Conservation (phyloP, 2,888 invertebrate genomes). For the Amphimallon solstitiale region DNA sequence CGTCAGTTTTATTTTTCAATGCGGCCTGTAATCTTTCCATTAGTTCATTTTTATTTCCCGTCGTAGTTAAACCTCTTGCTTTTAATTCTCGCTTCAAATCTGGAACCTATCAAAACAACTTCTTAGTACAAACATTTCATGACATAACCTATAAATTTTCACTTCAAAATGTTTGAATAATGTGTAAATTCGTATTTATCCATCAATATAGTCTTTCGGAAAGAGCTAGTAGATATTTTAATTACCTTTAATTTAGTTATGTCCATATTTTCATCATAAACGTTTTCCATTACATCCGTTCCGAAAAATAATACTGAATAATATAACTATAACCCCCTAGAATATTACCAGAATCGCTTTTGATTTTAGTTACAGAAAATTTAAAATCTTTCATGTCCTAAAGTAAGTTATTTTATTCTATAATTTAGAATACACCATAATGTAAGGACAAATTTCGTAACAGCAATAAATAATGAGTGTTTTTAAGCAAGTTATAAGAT, state of each 20-base stretch:
- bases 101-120: conserved; percentile 73
- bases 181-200: background rate
- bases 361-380: too few relatives aligned
- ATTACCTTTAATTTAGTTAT: conserved; percentile 56
- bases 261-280: conserved; percentile 45
- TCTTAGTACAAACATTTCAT: conserved; percentile 18
- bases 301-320: too few relatives aligned
- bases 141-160: conserved; percentile 46
- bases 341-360: too few relatives aligned
- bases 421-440: too few relatives aligned
- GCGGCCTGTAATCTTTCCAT: conserved; percentile 78
- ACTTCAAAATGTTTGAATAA: background rate
- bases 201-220: conserved; percentile 1
- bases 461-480: too few relatives aligned
- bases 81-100: conserved; percentile 87
- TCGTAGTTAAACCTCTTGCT: conserved; percentile 75
- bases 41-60: conserved; percentile 86
- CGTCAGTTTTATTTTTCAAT: conserved; percentile 64
- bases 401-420: too few relatives aligned
- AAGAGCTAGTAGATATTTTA: conserved; percentile 5
- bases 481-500: too few relatives aligned
- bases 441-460: too few relatives aligned
- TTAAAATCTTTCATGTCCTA: too few relatives aligned
- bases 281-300: conserved; percentile 24
- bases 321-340: too few relatives aligned